phyloP scores from a whole-genome alignment of 2,113 vertebrate genomes.

The Erythrolamprus reginae region DNA sequence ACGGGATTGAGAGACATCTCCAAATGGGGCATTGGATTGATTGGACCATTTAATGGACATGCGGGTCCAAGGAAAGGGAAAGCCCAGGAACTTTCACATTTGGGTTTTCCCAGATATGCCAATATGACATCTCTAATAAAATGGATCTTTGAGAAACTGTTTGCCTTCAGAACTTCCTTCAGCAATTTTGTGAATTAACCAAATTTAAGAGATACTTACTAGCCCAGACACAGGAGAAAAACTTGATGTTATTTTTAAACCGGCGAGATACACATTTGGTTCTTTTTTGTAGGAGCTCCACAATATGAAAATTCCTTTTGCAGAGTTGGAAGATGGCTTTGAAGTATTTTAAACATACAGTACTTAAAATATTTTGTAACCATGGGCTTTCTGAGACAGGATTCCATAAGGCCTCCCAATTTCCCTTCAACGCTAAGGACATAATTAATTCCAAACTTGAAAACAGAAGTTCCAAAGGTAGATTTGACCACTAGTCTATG shows the following conservation, averaged over 20 bases:
- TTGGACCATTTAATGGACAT: too few species aligned
- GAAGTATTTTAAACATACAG: neutral
- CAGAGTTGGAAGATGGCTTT: neutral
- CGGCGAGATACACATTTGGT: neutral
- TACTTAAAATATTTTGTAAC: neutral
- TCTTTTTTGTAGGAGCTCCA: neutral
- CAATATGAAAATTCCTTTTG: neutral
- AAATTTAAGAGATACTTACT: neutral
- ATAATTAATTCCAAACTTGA: neutral
- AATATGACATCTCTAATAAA: too few species aligned
- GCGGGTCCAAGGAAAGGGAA: too few species aligned
- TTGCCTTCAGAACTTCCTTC: too few species aligned
- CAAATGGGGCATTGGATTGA: too few species aligned
- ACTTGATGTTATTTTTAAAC: neutral
- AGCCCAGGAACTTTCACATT: too few species aligned
- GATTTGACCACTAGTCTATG: neutral
- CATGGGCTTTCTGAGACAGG: neutral
- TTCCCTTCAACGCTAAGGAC: neutral
- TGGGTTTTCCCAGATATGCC: too few species aligned
- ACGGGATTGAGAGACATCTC: too few species aligned
- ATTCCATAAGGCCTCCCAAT: neutral
- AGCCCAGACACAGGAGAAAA: neutral
- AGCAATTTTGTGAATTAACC: neutral
- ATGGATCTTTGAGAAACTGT: too few species aligned
- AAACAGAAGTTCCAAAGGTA: neutral